Evolutionary conservation across 1,140 invertebrate species (phyloP).

Genomic region (Antheraea pernyi): DNA sequence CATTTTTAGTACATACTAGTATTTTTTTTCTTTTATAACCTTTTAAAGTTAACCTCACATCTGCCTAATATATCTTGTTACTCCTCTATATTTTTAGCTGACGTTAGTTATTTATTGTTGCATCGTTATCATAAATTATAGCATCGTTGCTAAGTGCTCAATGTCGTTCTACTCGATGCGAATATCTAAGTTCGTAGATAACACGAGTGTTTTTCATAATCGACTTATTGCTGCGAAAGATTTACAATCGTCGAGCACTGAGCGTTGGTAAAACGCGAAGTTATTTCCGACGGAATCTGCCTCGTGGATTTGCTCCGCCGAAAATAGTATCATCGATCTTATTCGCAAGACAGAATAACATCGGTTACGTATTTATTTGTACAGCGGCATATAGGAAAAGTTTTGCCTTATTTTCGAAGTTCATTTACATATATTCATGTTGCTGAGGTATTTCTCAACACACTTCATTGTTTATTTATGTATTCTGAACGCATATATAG

Average conservation of each 20-base stretch:
- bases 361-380: conserved; percentile 55
- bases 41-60: neutral
- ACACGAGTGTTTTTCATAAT: conserved; percentile 61
- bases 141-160: conserved; percentile 19
- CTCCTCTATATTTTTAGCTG: conserved; percentile 15
- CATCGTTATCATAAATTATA: conserved; percentile 22
- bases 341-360: conserved; percentile 56
- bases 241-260: conserved; percentile 43
- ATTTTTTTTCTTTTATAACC: neutral
- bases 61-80: conserved; percentile 25
- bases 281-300: conserved; percentile 72
- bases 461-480: neutral
- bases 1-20: neutral
- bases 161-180: conserved; percentile 26
- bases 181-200: conserved; percentile 29
- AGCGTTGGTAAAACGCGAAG: conserved; percentile 55
- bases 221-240: conserved; percentile 56
- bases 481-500: neutral
- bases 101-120: conserved; percentile 14
- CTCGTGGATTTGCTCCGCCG: conserved; percentile 62
- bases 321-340: conserved; percentile 74
- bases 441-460: neutral
- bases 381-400: conserved; percentile 43
- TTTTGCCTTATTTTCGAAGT: conserved; percentile 36
- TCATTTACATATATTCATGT: conserved; percentile 39